Conservation (phyloP, 1,140 invertebrate species). For the Anoplolepis gracilipes region DNA sequence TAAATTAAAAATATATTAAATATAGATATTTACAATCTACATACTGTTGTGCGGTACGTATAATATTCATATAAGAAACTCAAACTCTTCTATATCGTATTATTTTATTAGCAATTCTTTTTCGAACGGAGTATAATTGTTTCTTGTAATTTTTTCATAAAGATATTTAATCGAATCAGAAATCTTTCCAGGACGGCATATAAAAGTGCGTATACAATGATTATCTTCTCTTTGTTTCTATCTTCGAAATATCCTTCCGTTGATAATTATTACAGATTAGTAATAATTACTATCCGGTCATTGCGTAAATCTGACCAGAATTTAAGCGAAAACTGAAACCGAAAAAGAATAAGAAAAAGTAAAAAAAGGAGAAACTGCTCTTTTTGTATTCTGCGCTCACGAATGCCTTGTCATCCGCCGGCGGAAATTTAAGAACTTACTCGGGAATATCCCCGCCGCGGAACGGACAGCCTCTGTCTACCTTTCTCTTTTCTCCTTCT, state of each 20-base stretch:
- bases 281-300: slow-evolving; percentile 14
- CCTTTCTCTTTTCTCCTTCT: slow-evolving; percentile 28
- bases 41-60: background rate
- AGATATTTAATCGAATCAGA: background rate
- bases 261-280: slow-evolving; percentile 10
- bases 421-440: slow-evolving; percentile 73
- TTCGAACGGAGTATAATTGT: background rate
- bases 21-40: background rate
- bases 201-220: too few relatives aligned
- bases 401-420: slow-evolving; percentile 21
- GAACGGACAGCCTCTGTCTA: slow-evolving; percentile 50
- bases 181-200: background rate
- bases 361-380: background rate
- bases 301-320: slow-evolving; percentile 49
- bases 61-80: background rate
- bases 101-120: background rate
- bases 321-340: background rate
- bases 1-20: background rate
- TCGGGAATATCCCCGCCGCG: slow-evolving; percentile 56
- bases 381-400: slow-evolving; percentile 24
- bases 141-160: background rate
- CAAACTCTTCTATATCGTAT: background rate
- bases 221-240: background rate
- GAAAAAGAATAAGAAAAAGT: background rate
- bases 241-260: background rate